phyloP scores from a whole-genome alignment of 2,113 vertebrate genomes.

The Coracopsis vasa region DNA sequence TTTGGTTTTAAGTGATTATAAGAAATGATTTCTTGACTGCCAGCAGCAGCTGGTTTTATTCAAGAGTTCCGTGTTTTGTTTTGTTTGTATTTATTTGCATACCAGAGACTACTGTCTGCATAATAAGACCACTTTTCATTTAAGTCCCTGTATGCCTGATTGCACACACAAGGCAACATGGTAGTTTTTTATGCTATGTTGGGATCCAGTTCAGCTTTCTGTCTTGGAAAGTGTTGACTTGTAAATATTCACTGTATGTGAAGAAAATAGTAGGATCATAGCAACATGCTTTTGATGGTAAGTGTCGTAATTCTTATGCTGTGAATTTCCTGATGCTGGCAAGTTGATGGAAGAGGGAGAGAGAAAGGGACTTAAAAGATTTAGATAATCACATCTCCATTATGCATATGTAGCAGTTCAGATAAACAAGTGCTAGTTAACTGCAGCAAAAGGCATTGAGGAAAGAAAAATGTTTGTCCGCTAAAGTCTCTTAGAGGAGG shows the following conservation, averaged over 20 bases:
- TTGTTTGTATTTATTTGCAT: conserved; percentile 76
- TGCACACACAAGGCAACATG: conserved; percentile 33
- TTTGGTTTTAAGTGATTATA: conserved; percentile 18
- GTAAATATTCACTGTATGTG: neutral
- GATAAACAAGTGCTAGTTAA: neutral
- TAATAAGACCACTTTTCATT: conserved; percentile 72
- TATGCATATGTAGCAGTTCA: neutral
- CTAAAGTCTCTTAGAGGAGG: neutral
- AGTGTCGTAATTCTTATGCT: neutral
- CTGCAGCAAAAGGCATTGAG: neutral
- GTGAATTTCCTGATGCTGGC: neutral
- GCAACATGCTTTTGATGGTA: neutral
- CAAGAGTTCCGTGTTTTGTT: conserved; percentile 53
- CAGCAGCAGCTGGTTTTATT: conserved; percentile 68
- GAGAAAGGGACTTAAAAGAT: neutral
- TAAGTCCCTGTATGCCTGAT: conserved; percentile 66
- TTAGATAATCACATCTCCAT: neutral
- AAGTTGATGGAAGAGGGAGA: neutral
- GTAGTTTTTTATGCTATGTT: conserved; percentile 29
- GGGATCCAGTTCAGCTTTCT: conserved; percentile 34
- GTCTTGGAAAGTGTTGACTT: neutral
- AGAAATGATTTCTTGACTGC: conserved; percentile 49
- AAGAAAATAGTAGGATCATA: neutral
- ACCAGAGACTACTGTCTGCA: conserved; percentile 71
- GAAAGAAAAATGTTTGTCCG: neutral